Evolutionary conservation across 2,113 vertebrate species (phyloP).

Genomic region (Piaya cayana): DNA sequence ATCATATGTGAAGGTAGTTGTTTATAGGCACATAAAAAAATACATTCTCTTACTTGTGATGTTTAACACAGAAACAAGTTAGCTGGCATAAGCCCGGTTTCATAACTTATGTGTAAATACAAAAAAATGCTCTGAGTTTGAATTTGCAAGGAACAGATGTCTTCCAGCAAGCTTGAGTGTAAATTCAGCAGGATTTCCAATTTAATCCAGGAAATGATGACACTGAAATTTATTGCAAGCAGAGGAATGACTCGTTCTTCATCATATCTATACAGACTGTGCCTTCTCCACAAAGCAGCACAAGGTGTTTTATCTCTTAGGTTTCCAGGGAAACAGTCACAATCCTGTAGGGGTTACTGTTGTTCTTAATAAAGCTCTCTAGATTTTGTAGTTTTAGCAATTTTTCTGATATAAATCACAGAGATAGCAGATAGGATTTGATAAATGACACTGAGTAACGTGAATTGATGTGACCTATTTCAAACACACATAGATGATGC

Average conservation of each 20-base stretch:
- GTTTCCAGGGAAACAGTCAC: conserved; percentile 83
- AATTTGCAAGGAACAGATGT: conserved; percentile 41
- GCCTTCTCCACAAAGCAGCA: neutral
- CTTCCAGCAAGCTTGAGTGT: conserved; percentile 11
- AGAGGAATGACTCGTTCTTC: conserved; percentile 18
- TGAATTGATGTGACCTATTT: conserved; percentile 19
- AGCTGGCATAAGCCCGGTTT: conserved; percentile 7
- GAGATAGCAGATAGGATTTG: conserved; percentile 70
- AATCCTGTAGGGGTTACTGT: conserved; percentile 72
- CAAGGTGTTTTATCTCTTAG: conserved; percentile 69
- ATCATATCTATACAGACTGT: neutral
- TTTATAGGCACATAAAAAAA: neutral
- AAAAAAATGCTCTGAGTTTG: conserved; percentile 36
- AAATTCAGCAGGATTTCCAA: conserved; percentile 46
- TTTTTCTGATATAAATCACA: conserved; percentile 70
- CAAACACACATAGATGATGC: neutral
- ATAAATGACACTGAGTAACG: conserved; percentile 44
- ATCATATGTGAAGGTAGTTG: neutral
- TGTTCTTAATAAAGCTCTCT: conserved; percentile 69
- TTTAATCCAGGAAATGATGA: conserved; percentile 56
- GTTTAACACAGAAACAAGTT: neutral
- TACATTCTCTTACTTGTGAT: neutral
- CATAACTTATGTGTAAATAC: conserved; percentile 36
- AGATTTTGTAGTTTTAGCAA: conserved; percentile 75
- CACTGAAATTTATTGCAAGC: conserved; percentile 26